Conservation (phyloP, 2,888 invertebrate genomes). For the Caenorhabditis macrosperma region DNA sequence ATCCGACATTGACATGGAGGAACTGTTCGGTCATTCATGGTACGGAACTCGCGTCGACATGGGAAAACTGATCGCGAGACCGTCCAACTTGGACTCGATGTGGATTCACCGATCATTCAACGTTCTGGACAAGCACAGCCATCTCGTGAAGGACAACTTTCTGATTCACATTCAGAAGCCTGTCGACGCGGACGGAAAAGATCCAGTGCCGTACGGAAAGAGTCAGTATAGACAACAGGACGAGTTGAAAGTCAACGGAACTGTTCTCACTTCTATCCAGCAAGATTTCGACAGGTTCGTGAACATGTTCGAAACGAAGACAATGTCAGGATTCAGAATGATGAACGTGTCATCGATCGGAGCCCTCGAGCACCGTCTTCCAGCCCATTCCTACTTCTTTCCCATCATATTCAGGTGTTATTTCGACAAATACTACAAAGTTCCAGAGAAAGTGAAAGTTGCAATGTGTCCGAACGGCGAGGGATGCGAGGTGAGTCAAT, state of each 20-base stretch:
- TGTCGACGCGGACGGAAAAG: not conserved
- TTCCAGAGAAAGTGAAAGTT: not conserved
- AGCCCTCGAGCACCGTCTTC: not conserved
- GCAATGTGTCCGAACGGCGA: not conserved
- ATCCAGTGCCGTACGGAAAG: not conserved
- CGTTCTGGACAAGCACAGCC: constrained; percentile 7
- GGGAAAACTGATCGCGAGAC: constrained; percentile 59
- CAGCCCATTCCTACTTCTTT: constrained; percentile 11
- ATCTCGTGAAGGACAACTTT: constrained; percentile 11
- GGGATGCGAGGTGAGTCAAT: not conserved
- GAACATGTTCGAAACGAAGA: not conserved
- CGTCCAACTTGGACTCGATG: constrained; percentile 47
- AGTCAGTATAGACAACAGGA: not conserved
- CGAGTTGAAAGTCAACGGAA: constrained; percentile 1
- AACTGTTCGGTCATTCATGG: constrained; percentile 24
- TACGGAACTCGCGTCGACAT: constrained; percentile 10
- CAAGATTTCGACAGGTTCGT: not conserved
- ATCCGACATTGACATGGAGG: constrained; percentile 19
- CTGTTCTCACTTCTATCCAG: constrained; percentile 18
- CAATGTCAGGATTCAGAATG: not conserved
- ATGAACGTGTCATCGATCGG: not conserved
- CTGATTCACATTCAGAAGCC: constrained; percentile 32
- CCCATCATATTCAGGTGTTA: constrained; percentile 28
- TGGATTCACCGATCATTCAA: constrained; percentile 61
- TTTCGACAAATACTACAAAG: constrained; percentile 8